Evolutionary conservation across 2,888 invertebrate genomes (phyloP).

Genomic region (Orchesellides sinensis): DNA sequence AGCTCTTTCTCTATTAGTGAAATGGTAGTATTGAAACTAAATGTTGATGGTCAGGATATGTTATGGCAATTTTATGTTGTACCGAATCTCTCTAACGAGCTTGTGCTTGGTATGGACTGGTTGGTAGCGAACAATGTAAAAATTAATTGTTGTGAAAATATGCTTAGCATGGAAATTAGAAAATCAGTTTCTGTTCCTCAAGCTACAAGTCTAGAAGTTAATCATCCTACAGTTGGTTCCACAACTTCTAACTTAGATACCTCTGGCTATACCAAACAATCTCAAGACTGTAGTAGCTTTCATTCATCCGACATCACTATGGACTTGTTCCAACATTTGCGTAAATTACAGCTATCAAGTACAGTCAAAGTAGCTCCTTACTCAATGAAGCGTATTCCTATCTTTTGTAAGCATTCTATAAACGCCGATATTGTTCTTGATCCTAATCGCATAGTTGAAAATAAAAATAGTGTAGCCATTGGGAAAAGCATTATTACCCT

Average conservation of each 20-base stretch:
- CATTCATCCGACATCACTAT: neutral
- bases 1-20: no score
- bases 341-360: no score
- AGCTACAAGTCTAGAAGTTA: neutral
- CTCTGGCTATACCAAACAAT: neutral
- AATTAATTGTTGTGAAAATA: neutral
- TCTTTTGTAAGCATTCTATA: neutral
- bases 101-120: neutral
- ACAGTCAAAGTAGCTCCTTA: neutral
- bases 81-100: neutral
- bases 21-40: no score
- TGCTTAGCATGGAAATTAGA: neutral
- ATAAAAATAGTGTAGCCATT: neutral
- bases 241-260: neutral
- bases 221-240: neutral
- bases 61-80: neutral
- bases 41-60: no score
- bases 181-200: neutral
- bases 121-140: neutral
- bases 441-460: neutral
- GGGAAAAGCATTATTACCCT: neutral
- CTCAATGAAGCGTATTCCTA: neutral
- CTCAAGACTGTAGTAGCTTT: no score
- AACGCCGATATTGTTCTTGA: neutral
- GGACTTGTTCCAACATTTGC: no score